Conservation (phyloP, 2,888 invertebrate genomes). For the Lithophane socia region DNA sequence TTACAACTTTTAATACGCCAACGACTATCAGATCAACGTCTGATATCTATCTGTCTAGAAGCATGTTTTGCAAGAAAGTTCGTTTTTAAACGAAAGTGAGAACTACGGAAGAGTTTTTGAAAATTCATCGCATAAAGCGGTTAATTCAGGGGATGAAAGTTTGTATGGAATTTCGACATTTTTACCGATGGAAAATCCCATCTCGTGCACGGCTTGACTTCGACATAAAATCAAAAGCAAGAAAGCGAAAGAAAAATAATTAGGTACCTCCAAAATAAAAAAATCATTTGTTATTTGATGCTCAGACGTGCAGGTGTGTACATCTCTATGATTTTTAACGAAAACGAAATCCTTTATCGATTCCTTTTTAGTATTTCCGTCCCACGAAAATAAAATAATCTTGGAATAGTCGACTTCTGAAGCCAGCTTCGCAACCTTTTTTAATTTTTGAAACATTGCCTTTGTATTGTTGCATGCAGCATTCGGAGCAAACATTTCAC, state of each 20-base stretch:
- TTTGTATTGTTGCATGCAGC: background rate
- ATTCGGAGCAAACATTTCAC: constrained; percentile 9
- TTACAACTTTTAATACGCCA: no score
- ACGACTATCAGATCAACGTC: no score
- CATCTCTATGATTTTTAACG: constrained; percentile 14
- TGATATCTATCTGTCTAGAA: no score
- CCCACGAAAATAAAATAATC: constrained; percentile 28
- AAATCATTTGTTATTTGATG: background rate
- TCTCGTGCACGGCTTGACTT: background rate
- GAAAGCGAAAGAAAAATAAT: no score
- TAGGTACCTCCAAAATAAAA: constrained; percentile 44
- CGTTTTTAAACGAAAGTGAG: no score
- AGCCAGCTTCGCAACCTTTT: rapidly evolving
- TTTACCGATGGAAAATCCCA: background rate
- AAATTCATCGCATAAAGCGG: no score
- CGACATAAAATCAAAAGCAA: background rate
- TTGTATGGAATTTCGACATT: background rate
- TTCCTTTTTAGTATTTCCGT: background rate
- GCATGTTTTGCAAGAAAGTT: no score
- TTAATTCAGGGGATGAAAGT: no score
- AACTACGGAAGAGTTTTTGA: no score
- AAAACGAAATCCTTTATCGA: constrained; percentile 26
- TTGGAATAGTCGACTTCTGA: constrained; percentile 15
- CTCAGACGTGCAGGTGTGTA: constrained; percentile 9
- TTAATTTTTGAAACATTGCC: background rate